Evolutionary conservation across 2,888 invertebrate genomes (phyloP), one percentile per base, ranked within the genome.

Genomic region (Harpalus rufipes): DNA sequence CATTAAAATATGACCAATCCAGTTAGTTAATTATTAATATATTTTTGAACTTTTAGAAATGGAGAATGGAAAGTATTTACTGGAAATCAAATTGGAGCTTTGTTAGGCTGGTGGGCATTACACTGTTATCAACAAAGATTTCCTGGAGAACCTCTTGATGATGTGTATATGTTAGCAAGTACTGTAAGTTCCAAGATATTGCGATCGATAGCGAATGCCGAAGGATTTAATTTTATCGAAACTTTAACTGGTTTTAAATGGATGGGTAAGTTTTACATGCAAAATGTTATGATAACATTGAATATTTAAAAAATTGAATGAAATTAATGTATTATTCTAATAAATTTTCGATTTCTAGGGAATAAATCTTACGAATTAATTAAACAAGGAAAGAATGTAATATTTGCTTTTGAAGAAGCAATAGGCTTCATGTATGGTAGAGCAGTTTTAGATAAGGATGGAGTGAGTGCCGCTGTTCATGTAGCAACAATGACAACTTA

Each of bases 171-270:
- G 93, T 90, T 99, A 74, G 95, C 97, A 79, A 99, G 98, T 89
- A 97, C 99, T 0, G 99, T 99, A 51, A 99, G 99, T 86, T 99
- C 99, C 14, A 98, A 98, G 92, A 97, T 99, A 90, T 92, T 99
- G 72, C 92, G 93, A 39, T 94, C 97, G 0, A 96, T 99, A 90
- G 95, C 96, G 0, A 92, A 93, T 68, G 93, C 92, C 0, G 96
- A 97, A 89, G 98, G 97, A 3, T 96, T 96, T 85, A 93, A 94
- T 87, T 94, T 94, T 86, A 91, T 93, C 86, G 98, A 99, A 92
- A 99, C 99, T 0, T 92, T 99, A 81, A 99, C 99, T 0, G 99
- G 99, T 0, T 99, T 99, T 90, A 99, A 99, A 89, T 99, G 99
- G 99, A 98, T 99, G 97, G 99, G 97, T 92, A 86, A 90, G 86